phyloP scores from a whole-genome alignment of 92 coral and sea anemone species.

The Porites rus region DNA sequence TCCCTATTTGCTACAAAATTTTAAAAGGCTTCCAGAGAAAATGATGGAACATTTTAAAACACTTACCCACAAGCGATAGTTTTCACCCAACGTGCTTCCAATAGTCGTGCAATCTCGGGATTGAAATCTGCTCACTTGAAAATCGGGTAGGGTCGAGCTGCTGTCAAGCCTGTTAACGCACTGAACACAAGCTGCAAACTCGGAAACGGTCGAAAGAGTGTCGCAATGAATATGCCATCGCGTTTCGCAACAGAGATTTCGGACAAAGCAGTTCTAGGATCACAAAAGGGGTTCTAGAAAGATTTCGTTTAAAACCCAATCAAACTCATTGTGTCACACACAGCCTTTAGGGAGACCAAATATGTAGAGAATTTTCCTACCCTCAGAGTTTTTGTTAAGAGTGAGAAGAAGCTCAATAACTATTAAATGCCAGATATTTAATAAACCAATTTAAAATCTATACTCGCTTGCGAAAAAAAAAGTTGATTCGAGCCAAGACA shows the following conservation, averaged over 20 bases:
- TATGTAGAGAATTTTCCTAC: constrained; percentile 14
- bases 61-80: constrained; percentile 18
- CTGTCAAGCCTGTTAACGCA: background rate
- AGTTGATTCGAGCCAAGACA: no score
- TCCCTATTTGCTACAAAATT: background rate
- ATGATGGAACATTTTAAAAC: background rate
- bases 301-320: constrained; percentile 31
- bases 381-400: background rate
- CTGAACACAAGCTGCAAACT: constrained; percentile 26
- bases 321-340: background rate
- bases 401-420: no score
- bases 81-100: background rate
- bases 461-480: no score
- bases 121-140: background rate
- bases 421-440: no score
- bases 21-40: background rate
- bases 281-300: constrained; percentile 18
- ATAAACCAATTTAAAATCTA: no score
- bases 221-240: constrained; percentile 1
- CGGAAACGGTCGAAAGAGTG: background rate
- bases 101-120: background rate
- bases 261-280: constrained; percentile 10
- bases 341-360: background rate
- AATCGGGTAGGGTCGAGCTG: background rate
- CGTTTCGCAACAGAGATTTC: constrained; percentile 6